Percentiles rank a stretch among this genome's conserved stretches.
These are phyloP conservation scores for Cepaea nemoralis DNA, from an alignment of 1,140 invertebrate species.

Conservation along the genomic window DNA sequence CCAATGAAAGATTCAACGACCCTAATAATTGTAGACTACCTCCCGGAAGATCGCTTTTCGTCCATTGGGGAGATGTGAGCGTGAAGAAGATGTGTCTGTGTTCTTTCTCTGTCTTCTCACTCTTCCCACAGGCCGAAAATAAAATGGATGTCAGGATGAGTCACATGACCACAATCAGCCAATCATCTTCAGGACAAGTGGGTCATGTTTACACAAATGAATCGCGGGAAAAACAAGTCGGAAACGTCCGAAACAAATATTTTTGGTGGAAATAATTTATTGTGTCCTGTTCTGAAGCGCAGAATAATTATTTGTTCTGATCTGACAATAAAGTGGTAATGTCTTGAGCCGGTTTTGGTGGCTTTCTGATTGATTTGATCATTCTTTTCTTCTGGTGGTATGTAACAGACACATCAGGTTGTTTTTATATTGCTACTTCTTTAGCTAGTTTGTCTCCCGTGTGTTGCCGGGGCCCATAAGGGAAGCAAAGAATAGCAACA, in stretches of 20 bases:
- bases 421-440: too few relatives aligned
- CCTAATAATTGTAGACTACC: constrained; percentile 1
- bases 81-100: background rate
- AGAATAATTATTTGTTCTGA: too few relatives aligned
- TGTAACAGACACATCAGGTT: too few relatives aligned
- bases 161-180: constrained; percentile 17
- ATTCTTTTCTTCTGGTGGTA: too few relatives aligned
- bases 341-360: too few relatives aligned
- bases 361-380: too few relatives aligned
- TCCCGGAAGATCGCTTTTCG: constrained; percentile 37
- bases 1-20: background rate
- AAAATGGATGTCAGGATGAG: constrained; percentile 32
- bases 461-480: too few relatives aligned
- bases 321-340: too few relatives aligned
- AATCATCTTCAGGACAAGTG: background rate
- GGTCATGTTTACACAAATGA: constrained; percentile 17
- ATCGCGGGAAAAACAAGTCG: background rate
- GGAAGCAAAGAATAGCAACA: too few relatives aligned
- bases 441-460: too few relatives aligned
- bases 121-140: constrained; percentile 20
- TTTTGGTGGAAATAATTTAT: too few relatives aligned
- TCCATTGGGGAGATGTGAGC: constrained; percentile 15
- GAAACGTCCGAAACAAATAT: constrained; percentile 11
- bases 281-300: too few relatives aligned
- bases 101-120: background rate